Base-by-base conservation (phyloP, 2,797 vertebrate genomes). In the Microctenopoma lineatum region DNA sequence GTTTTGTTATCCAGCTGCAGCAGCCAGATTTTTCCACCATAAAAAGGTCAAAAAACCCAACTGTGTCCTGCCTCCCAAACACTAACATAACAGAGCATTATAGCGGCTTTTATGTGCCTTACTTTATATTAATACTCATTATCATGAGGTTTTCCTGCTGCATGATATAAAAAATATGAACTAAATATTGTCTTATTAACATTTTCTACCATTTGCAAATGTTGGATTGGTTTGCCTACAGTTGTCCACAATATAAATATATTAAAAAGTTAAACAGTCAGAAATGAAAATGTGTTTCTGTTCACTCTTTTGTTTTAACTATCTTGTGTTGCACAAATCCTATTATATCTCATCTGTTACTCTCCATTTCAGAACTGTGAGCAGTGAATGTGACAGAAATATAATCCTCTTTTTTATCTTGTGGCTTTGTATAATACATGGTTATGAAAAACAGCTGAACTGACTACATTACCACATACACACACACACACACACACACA, bases 381-480 rank as follows among this genome's bases (percentile, higher is more conserved):
- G 44, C 48, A 59, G 39, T 48, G 44, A 80, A 41, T 38, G 53
- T 7, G 4, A 59, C 13, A 62, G 36, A 3, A 13, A 42, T 55
- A 48, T 52, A 55, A 68, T 58, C 25, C 11, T 5, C 50, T 44
- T 36, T 70, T 68, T 48, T 68, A 66, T 69, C 81, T 44, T 38
- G 36, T 58, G 36, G 36, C 46, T 73, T 59, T 50, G 29, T 81
- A 25, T 45, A 44, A 52, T 51, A 61, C 62, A 66, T 77, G 71
- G 74, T 79, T 73, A 81, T 21, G 26, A 15, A 44, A 66, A 66
- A 69, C 58, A 67, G 67, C 55, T 63, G 56, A 65, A 50, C 66
- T 70, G 53, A 64, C 60, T 65, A 21, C 25, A 61, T 67, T 70
- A 63, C 47, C 56, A 58, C 50, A 59, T 63, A 29, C 51, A 59